phyloP scores from a whole-genome alignment of 2,797 vertebrate species.

The Percopsis omiscomaycus region DNA sequence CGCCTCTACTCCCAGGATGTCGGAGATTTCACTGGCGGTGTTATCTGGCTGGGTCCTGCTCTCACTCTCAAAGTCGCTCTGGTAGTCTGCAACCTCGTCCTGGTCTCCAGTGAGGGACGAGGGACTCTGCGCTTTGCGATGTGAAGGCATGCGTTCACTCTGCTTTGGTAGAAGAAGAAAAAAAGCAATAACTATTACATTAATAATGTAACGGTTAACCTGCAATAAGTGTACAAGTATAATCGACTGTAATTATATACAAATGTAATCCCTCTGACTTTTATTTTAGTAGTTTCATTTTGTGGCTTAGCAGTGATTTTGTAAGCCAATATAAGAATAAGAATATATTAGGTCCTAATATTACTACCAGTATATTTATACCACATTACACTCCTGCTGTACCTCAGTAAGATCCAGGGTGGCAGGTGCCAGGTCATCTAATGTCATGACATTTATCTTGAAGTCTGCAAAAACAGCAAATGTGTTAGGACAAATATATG shows the following conservation, averaged over 20 bases:
- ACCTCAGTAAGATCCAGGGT: slow-evolving; percentile 33
- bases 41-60: slow-evolving; percentile 28
- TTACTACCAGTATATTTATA: slow-evolving; percentile 16
- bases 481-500: neutral
- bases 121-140: neutral
- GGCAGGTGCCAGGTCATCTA: slow-evolving; percentile 81
- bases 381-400: slow-evolving; percentile 44
- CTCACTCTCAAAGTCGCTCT: slow-evolving; percentile 68
- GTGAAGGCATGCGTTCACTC: slow-evolving; percentile 8
- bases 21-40: slow-evolving; percentile 71
- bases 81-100: slow-evolving; percentile 43
- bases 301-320: too few species aligned
- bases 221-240: too few species aligned
- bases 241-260: too few species aligned
- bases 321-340: too few species aligned
- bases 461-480: slow-evolving; percentile 74
- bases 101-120: neutral
- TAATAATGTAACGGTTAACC: too few species aligned
- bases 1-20: slow-evolving; percentile 62
- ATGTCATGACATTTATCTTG: slow-evolving; percentile 81
- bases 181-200: neutral
- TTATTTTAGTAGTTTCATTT: too few species aligned
- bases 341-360: neutral
- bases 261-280: too few species aligned
- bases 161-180: slow-evolving; percentile 10